Evolutionary conservation across 2,797 vertebrate species (phyloP), one percentile per base, ranked within the genome.

Genomic region (Emydoidea blandingii): DNA sequence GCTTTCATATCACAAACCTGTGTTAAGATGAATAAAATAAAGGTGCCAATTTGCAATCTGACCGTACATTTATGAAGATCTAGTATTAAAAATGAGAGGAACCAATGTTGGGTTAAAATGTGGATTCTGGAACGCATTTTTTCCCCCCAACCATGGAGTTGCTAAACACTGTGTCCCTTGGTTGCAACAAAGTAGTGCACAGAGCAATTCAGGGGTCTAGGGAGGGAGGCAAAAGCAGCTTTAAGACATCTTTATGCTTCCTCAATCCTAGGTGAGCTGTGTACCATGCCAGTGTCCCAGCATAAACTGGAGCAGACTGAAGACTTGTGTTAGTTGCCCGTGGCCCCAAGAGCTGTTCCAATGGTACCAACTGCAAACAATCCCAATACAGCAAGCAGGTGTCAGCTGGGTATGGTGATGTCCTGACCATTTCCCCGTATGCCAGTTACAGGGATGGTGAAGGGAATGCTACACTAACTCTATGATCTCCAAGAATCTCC

Each of bases 401-500:
- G 49, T 49, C 0, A 0, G 5, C 27, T 37, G 52, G 34, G 1
- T 0, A 6, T 29, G 56, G 5, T 8, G 31, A 19, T 83, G 23
- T 68, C 18, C 29, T 54, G 1, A 31, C n/a, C 59, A 80, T 83
- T 86, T 87, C 50, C 19, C 80, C 7, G 79, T 59, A 47, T 10
- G 37, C 8, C 25, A 57, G 27, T 53, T 56, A 81, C 56, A 21
- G 34, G 37, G 41, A 86, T 90, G 54, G 31, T 59, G 9, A 16
- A 65, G 29, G 81, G 81, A 8, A 50, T 85, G 31, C 2, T 91
- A 53, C 50, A 11, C 44, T 93, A 81, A 56, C 31, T 91, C 93
- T 1, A 0, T 74, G 78, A 41, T 4, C 62, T 50, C 0, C 1
- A 90, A 49, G 34, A n/a, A 65, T 19, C 18, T 65, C 62, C 31